Conservation (phyloP, 2,113 vertebrate species). For the Albula goreensis region DNA sequence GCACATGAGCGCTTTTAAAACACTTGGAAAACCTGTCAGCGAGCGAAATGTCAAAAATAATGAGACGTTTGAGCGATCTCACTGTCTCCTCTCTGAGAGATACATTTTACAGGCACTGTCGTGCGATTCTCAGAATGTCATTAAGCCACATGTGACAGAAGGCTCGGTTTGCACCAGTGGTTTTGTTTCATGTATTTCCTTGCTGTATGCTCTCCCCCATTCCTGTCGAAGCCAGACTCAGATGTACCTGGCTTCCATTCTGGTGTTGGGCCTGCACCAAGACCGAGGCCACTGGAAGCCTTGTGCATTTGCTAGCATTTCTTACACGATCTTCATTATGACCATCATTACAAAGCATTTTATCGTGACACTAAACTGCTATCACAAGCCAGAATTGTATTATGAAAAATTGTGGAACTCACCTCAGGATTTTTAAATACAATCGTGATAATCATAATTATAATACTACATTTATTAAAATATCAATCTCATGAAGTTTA, state of each 20-base stretch:
- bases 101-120: neutral
- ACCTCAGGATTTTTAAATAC: too few relatives aligned
- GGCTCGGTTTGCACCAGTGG: neutral
- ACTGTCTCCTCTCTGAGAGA: neutral
- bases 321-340: too few relatives aligned
- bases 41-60: neutral
- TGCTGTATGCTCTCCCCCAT: neutral
- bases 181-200: neutral
- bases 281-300: too few relatives aligned
- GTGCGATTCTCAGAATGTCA: neutral
- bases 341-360: too few relatives aligned
- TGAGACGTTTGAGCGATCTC: neutral
- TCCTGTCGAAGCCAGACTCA: neutral
- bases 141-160: neutral
- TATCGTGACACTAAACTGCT: too few relatives aligned
- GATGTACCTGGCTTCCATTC: neutral
- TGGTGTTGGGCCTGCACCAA: too few relatives aligned
- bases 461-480: too few relatives aligned
- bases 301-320: too few relatives aligned
- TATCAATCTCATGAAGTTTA: too few relatives aligned
- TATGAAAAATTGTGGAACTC: too few relatives aligned
- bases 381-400: too few relatives aligned
- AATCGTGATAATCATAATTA: too few relatives aligned
- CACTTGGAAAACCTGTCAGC: neutral
- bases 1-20: neutral